Evolutionary conservation across 2,113 vertebrate species (phyloP), one percentile per base, ranked within the genome.

Genomic region (Chaetodon trifascialis): DNA sequence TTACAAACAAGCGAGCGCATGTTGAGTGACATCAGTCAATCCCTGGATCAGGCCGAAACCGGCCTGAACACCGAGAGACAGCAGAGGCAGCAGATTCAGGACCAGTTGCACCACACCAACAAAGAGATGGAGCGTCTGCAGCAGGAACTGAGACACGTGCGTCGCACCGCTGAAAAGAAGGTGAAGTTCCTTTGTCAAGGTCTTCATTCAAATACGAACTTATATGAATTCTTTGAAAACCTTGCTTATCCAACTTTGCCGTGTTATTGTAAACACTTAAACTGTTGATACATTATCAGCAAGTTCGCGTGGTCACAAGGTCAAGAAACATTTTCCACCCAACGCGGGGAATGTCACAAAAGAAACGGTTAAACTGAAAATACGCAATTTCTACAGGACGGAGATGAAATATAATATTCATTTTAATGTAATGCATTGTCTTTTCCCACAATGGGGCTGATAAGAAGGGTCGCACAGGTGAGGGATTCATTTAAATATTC

Each of bases 381-480:
- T 49, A 38, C 7, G n/a, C 54, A 54, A 58, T 84, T 83, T 90
- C 60, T 63, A 78, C 76, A 73, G 65, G 30, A 77, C 54, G 21
- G 58, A 82, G 75, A 88, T 89, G 78, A 88, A 90, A 88, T 90
- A 51, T 90, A 85, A 87, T 89, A 85, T 92, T 92, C 86, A 84
- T 79, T 90, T 92, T 90, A 91, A 92, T 93, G 81, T 90, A 79
- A 82, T 87, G 76, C 83, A 89, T 91, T 93, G 89, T 93, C 92
- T 93, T 93, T 92, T 74, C 47, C 63, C 47, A 90, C 90, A 93
- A 90, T 87, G 81, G 78, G 62, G 23, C 89, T 85, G 90, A 94
- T 92, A 92, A 91, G 91, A 87, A 84, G 75, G 92, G 79, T 90
- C 82, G 23, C 36, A 64, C 82, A 92, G 91, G 93, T 94, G 84